These are phyloP conservation scores for Aquatica leii DNA, from an alignment of 2,888 invertebrate genomes.

Conservation along the genomic window DNA sequence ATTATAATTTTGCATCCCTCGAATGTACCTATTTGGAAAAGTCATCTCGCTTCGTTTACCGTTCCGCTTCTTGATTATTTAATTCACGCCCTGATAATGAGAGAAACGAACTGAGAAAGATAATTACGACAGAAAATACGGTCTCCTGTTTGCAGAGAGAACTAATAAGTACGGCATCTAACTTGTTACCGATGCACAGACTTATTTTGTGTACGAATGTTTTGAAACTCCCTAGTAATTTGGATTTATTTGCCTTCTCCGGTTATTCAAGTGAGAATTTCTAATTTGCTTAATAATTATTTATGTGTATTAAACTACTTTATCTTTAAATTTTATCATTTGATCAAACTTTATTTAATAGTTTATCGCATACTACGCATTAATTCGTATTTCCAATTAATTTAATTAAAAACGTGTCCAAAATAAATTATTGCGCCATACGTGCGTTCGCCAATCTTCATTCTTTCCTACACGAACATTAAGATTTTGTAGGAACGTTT, in stretches of 20 bases:
- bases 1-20: conserved; percentile 38
- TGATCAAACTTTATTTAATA: conserved; percentile 4
- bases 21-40: conserved; percentile 54
- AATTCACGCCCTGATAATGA: conserved; percentile 59
- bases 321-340: conserved; percentile 17
- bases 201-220: conserved; percentile 40
- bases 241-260: conserved; percentile 37
- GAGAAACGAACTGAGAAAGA: conserved; percentile 60
- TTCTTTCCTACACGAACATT: no score
- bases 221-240: conserved; percentile 37
- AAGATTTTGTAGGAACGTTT: no score
- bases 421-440: no score
- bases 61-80: conserved; percentile 60
- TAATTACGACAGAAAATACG: conserved; percentile 59
- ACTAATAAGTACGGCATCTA: conserved; percentile 41
- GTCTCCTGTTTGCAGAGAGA: conserved; percentile 47
- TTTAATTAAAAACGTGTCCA: no score
- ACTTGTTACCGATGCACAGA: conserved; percentile 38
- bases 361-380: not conserved
- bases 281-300: conserved; percentile 37
- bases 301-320: conserved; percentile 30
- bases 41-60: conserved; percentile 60
- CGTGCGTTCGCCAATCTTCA: no score
- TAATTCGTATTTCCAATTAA: no score
- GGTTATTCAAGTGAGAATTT: conserved; percentile 34